Percentiles rank a stretch among this genome's conserved stretches.
Evolutionary conservation across 2,888 invertebrate species (phyloP).

Genomic region (Trachelus tabidus): DNA sequence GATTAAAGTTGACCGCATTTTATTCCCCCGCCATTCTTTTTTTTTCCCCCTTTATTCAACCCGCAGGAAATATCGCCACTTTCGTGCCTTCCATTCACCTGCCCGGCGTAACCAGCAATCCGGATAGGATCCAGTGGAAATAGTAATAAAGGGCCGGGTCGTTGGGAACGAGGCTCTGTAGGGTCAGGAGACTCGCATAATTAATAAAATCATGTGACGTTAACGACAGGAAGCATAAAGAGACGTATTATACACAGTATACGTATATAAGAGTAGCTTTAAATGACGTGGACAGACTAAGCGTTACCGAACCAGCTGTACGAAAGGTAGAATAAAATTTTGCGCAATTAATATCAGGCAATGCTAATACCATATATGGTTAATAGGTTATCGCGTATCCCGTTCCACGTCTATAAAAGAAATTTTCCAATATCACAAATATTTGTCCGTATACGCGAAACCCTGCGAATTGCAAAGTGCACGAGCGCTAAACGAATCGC

Average conservation of each 20-base stretch:
- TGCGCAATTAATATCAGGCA: background rate
- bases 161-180: background rate
- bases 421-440: background rate
- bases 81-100: background rate
- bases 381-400: background rate
- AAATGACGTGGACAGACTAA: background rate
- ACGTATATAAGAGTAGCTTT: background rate
- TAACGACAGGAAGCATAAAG: background rate
- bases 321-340: too few species aligned
- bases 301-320: background rate
- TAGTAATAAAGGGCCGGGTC: background rate
- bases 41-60: background rate
- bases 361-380: background rate
- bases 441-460: background rate
- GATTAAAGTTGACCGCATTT: background rate
- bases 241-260: background rate
- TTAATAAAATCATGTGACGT: background rate
- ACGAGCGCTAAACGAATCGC: background rate
- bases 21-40: background rate
- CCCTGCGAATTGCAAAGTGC: background rate
- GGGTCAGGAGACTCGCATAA: background rate
- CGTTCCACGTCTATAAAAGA: background rate
- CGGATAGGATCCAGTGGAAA: background rate
- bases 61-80: background rate
- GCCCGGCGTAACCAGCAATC: background rate